A percentile compares a stretch with the other conserved stretches of the same genome.
These are phyloP conservation scores for Catharus ustulatus DNA, from an alignment of 2,797 vertebrate genomes.

Conservation along the genomic window DNA sequence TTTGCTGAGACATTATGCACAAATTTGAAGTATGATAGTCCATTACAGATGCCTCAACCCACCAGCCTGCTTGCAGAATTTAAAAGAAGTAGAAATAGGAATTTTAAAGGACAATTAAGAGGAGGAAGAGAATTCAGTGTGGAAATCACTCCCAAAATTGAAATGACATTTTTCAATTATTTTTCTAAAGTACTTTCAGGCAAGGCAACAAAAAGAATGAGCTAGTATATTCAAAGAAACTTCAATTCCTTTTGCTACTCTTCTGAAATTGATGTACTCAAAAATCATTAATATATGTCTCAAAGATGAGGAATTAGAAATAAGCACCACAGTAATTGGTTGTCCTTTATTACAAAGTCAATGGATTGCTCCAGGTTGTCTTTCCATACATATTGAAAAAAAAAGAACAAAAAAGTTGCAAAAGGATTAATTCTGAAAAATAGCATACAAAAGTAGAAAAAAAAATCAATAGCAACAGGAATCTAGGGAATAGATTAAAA, in stretches of 20 bases:
- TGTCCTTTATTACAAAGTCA: constrained; percentile 17
- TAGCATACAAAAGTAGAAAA: not conserved
- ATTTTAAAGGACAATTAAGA: constrained; percentile 38
- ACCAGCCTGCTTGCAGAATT: constrained; percentile 19
- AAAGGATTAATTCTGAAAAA: constrained; percentile 51
- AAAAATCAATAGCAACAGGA: constrained; percentile 35
- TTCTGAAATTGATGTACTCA: not conserved
- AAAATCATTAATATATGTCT: constrained; percentile 12
- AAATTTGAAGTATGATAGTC: constrained; percentile 42
- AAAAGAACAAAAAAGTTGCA: not conserved
- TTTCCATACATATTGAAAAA: not conserved
- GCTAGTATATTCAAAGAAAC: not conserved
- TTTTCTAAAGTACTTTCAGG: not conserved
- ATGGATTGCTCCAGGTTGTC: constrained; percentile 12
- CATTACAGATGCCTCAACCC: constrained; percentile 1
- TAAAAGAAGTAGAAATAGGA: constrained; percentile 6
- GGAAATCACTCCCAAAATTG: not conserved
- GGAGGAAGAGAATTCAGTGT: not conserved
- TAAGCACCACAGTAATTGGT: not conserved
- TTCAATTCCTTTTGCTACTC: not conserved
- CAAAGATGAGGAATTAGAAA: not conserved
- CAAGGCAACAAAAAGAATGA: not conserved
- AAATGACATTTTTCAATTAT: not conserved
- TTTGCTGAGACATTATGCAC: not conserved
- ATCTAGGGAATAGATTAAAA: constrained; percentile 22